Evolutionary conservation across 92 coral and sea anemone species (phyloP).

Genomic region (Hydrozoanthus gracilis): DNA sequence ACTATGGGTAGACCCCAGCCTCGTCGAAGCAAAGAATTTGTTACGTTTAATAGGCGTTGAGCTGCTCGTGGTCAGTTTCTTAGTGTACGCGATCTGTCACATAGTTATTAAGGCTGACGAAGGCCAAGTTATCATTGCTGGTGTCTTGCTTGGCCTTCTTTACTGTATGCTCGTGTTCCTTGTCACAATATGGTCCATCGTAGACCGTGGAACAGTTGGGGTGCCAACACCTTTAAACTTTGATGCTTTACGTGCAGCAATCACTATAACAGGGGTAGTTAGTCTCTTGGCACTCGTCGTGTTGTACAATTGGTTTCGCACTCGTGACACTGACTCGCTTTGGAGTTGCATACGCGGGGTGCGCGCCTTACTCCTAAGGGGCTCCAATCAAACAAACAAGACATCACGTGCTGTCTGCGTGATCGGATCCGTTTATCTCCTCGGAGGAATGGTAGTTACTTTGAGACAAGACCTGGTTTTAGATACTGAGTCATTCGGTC

Average conservation of each 20-base stretch:
- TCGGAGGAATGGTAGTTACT: conserved; percentile 25
- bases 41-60: conserved; percentile 33
- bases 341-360: conserved; percentile 17
- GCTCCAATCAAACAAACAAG: background rate
- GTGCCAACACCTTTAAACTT: conserved; percentile 26
- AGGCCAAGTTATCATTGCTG: conserved; percentile 5
- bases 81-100: conserved; percentile 25
- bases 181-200: conserved; percentile 13
- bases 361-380: conserved; percentile 23
- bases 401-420: conserved; percentile 30
- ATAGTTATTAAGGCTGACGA: conserved; percentile 27
- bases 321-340: conserved; percentile 2
- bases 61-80: conserved; percentile 20
- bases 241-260: conserved; percentile 5
- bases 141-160: conserved; percentile 20
- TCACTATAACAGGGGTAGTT: conserved; percentile 19
- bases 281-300: background rate
- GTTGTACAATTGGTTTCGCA: conserved; percentile 4
- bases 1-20: conserved; percentile 32
- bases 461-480: conserved; percentile 30
- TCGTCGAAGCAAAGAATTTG: conserved; percentile 7
- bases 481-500: conserved; percentile 7
- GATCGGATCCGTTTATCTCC: conserved; percentile 28
- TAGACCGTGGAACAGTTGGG: background rate
- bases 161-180: conserved; percentile 22